Percentiles rank a stretch among this genome's conserved stretches.
Evolutionary conservation across 1,140 invertebrate genomes (phyloP).

Genomic region (Platorchestia sp.): DNA sequence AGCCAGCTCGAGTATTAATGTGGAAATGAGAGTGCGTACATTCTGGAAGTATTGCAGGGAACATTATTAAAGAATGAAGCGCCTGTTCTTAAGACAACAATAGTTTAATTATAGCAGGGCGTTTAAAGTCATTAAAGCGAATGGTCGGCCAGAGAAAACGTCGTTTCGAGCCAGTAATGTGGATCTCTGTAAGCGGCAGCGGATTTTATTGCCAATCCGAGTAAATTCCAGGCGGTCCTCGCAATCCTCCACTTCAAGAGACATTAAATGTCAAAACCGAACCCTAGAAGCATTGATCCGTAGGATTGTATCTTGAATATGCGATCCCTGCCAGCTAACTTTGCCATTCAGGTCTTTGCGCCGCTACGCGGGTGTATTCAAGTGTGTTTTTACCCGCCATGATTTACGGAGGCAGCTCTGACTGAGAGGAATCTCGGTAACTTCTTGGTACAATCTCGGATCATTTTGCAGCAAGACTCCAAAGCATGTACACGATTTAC

Average conservation of each 20-base stretch:
- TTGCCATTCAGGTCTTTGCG: background rate
- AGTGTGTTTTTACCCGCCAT: background rate
- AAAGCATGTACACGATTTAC: background rate
- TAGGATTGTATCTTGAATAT: constrained; percentile 40
- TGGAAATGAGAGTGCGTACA: background rate
- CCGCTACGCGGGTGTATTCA: constrained; percentile 24
- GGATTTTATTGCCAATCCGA: constrained; percentile 23
- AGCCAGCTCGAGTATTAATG: background rate
- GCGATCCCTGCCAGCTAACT: constrained; percentile 3
- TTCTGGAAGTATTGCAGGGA: background rate
- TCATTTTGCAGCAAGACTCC: background rate
- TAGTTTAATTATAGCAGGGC: constrained; percentile 6
- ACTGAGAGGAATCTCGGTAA: background rate
- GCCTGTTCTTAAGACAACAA: background rate
- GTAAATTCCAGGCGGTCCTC: constrained; percentile 31
- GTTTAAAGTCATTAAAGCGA: constrained; percentile 43
- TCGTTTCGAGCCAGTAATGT: constrained; percentile 34
- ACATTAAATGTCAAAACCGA: constrained; percentile 53
- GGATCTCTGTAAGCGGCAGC: constrained; percentile 18
- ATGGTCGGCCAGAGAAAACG: constrained; percentile 22
- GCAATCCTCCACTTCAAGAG: constrained; percentile 47
- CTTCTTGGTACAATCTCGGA: background rate
- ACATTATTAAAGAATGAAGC: constrained; percentile 24
- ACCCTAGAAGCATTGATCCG: constrained; percentile 26
- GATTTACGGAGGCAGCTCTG: constrained; percentile 8